Base-by-base conservation (phyloP, 1,140 invertebrate genomes). In the Drosophila tani region DNA sequence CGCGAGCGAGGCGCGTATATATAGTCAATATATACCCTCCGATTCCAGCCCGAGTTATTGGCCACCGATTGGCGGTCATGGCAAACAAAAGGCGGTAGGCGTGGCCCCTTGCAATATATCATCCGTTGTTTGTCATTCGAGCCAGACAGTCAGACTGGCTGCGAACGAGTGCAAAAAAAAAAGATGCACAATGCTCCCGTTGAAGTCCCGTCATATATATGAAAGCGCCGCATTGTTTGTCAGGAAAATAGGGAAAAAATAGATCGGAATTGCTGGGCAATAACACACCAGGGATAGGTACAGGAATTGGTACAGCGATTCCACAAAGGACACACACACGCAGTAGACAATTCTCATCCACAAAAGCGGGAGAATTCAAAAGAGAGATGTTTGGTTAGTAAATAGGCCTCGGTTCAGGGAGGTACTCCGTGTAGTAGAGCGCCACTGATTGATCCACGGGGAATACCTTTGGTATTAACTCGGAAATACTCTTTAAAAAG, bases 31-130 rank as follows among this genome's bases (percentile, higher is more conserved):
- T 49, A 45, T 24, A 17, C 38, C 24, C 17, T 35, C 27, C 29
- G 57, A 41, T 51, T 58, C 45, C 63, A 75, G 41, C 43, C 67
- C 14, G 50, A 50, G 74, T 75, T 88, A 88, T 88, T 88, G 84
- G 68, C 84, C 81, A 74, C 84, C 83, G 84, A 87, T 88, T 88
- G 84, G 81, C 71, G 84, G 85, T 81, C 74, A 90, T 68, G 65
- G 68, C 59, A 90, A 83, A 87, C 71, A 87, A 84, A 84, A 79
- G 63, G 68, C 53, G 51, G 27, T 70, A 76, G 84, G 83, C 67
- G 80, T 82, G 83, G 83, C 60, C 49, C 41, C 63, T 38, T 67
- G 70, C 79, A 84, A 82, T 82, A 79, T 82, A 87, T 88, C 82
- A 86, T 87, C 80, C 66, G 70, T 73, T 73, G 70, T 73, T 84